Base-by-base conservation (phyloP, 1,140 invertebrate genomes). In the Xylocopa sonorina region DNA sequence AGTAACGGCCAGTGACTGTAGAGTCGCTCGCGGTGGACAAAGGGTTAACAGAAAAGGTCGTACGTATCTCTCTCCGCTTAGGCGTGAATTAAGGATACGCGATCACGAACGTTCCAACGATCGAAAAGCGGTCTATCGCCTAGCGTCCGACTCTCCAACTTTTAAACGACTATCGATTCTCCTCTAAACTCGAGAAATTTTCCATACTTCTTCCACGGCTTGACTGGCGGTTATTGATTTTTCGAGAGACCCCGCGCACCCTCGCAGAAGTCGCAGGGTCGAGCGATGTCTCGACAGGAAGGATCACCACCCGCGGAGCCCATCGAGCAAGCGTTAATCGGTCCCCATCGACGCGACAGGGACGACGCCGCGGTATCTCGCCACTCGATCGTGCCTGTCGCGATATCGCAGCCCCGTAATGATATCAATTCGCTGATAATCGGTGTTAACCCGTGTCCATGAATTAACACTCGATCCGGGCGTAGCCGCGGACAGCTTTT, bases 381-480 rank as follows among this genome's bases (percentile, higher is more conserved):
- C 63, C 43, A 24, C 27, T 72, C 58, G 58, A 64, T 72, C 68
- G 14, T 46, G 18, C 76, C 68, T 66, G 78, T 80, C 82, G 68
- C 71, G 57, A 80, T 64, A 78, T 84, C 57, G 55, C 66, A 27
- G 55, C 74, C 10, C 24, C 64, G 67, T 78, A 77, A 80, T 78
- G 58, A 78, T 75, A 71, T 79, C 71, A 79, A 57, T 80, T 75
- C 72, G 66, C 34, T 72, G 83, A 79, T 84, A 84, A 84, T 84
- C 83, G 78, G 53, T 46, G 82, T 80, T 84, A 84, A 84, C 73
- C 82, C 83, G 74, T 83, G 82, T 84, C 83, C 83, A 84, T 84
- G 77, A 84, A 84, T 84, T 84, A 84, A 67, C 82, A 75, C 63
- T 41, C 68, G 34, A 68, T 63, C 50, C 68, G 32, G 46, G 21